A percentile compares a stretch with the other conserved stretches of the same genome.
These are phyloP conservation scores for Cepaea nemoralis DNA, from an alignment of 1,140 invertebrate genomes.

Conservation along the genomic window DNA sequence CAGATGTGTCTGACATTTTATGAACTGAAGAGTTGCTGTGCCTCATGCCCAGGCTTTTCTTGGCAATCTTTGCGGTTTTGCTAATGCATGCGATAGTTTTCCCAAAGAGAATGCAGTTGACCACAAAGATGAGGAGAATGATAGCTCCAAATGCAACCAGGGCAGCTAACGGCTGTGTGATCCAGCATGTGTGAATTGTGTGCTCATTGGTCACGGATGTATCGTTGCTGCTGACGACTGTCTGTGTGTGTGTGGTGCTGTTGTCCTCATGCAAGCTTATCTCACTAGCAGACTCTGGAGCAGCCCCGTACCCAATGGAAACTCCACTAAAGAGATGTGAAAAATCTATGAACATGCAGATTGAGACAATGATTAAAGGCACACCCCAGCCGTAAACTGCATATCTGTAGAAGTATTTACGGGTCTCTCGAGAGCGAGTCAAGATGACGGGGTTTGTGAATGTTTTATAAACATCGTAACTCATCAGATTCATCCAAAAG, in stretches of 20 bases:
- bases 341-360: conserved; percentile 74
- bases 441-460: conserved; percentile 68
- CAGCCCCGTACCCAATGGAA: conserved; percentile 55
- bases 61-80: conserved; percentile 64
- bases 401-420: conserved; percentile 73
- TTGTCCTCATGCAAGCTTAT: not conserved
- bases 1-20: conserved; percentile 61
- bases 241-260: not conserved
- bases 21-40: conserved; percentile 47
- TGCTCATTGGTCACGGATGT: not conserved
- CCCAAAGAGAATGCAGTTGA: conserved; percentile 69
- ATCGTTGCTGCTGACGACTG: not conserved
- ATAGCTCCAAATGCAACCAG: conserved; percentile 70
- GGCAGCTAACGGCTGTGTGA: conserved; percentile 65
- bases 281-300: not conserved
- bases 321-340: conserved; percentile 57
- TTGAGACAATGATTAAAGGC: conserved; percentile 73
- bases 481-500: conserved; percentile 77
- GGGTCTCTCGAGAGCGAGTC: conserved; percentile 50
- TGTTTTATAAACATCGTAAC: conserved; percentile 79
- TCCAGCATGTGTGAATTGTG: conserved; percentile 71
- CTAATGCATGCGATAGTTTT: conserved; percentile 74
- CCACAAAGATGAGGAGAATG: conserved; percentile 65
- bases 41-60: conserved; percentile 49
- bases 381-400: conserved; percentile 75